Evolutionary conservation across 1,140 invertebrate species (phyloP), one percentile per base, ranked within the genome.

Genomic region (Hormaphis cornu): DNA sequence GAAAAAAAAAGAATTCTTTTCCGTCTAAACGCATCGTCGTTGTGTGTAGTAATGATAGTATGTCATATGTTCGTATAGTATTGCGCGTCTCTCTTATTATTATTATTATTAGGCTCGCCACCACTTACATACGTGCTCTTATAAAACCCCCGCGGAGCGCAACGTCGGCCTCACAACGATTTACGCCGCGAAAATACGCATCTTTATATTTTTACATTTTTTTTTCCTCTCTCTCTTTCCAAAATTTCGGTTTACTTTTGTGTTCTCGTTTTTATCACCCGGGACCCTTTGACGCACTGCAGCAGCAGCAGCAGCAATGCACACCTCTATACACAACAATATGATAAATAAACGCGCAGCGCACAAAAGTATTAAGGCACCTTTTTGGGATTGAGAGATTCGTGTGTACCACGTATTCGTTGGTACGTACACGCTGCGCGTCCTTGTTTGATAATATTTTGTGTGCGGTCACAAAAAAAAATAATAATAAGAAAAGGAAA

Each of bases 401-500:
- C 61, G 61, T 44, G 1, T 3, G 54, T 20, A n/a, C 42, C 12
- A 9, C 30, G 9, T 18, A 24, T n/a, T 16, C 40, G 18, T 20
- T 37, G 24, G 59, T 18, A 9, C 30, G 9, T 18, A 24, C 28
- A 14, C 40, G 18, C 35, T 37, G 1, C 3, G 44, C 3, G 44
- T 44, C 20, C 61, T 46, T 66, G 61, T 66, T 66, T 66, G 35
- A 66, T 66, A 66, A 66, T 66, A 66, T 66, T 66, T 66, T 66
- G 61, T n/a, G n/a, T 66, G 61, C 61, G 61, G 61, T 50, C 26
- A 66, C 61, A 66, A 14, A 50, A 50, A 44, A 18, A 44, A 44
- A 44, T n/a, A n/a, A n/a, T n/a, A n/a, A n/a, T n/a, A n/a, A n/a
- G n/a, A n/a, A n/a, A n/a, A n/a, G 28, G 46, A 46, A 63, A 66